Evolutionary conservation across 2,888 invertebrate genomes (phyloP), one percentile per base, ranked within the genome.

Genomic region (Digitonthophagus gazella): DNA sequence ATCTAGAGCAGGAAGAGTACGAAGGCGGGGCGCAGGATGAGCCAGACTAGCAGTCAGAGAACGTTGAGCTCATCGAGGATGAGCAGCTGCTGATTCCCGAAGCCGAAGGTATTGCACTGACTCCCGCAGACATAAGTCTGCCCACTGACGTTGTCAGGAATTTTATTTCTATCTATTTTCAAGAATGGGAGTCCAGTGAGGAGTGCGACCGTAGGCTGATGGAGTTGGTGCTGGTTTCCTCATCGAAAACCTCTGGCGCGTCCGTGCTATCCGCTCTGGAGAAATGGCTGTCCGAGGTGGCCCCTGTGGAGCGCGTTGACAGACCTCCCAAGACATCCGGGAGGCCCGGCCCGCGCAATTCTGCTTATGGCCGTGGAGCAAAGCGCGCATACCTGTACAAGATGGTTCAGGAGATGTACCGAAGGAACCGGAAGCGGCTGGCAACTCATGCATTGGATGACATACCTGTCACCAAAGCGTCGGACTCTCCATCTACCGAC

Each of bases 191-290:
- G 28, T 6, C 6, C 6, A 8, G 8, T 44, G 8, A 11, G 28
- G 28, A 44, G 70, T 11, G 28, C 0, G 58, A 68, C 4, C 11
- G 55, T 8, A 69, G 74, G 14, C 64, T 71, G 20, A 58, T 44
- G 28, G 28, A 44, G 6, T 11, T 44, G 28, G 28, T 44, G 6
- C 8, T 8, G 1, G 28, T 3, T 6, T 0, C 58, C 15, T 15
- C 58, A 2, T 2, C 2, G 8, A 14, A 16, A n/a, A 16, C 8
- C 14, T 57, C 57, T 1, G n/a, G 5, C 57, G 5, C 14, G 1
- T 16, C 8, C 57, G 14, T 16, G 58, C 15, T 58, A 16, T 58
- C 15, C 15, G 5, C 58, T 11, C 2, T 15, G 15, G 18, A 15
- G 15, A 2, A 3, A 8, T 18, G 6, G 15, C 15, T 15, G 14